Base-by-base conservation (phyloP, 1,140 invertebrate species). In the Saccostrea echinata region DNA sequence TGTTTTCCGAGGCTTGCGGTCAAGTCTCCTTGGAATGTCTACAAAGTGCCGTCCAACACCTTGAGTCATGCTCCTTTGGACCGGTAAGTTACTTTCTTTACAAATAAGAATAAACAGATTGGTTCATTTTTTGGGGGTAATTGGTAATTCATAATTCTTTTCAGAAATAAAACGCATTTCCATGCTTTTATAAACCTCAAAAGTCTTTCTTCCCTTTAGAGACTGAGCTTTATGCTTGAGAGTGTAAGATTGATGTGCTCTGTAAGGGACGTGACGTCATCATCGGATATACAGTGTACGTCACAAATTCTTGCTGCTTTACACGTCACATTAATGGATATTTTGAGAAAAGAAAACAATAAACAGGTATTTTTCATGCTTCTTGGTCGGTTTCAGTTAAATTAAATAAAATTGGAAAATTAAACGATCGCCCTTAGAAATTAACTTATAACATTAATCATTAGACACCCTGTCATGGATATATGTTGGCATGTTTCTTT, bases 1-100 rank as follows among this genome's bases (percentile, higher is more conserved):
- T 86, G 53, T 86, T 86, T 71, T 24, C 68, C 13, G 85, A 35
- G 27, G 52, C 71, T 8, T 86, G 85, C 52, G 68, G 80, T 16
- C 27, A 33, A n/a, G 27, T 71, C 11, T 52, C 85, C 6, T 68
- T 80, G 4, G 18, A 35, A 12, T 86, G 85, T 55, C 64, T 86
- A 52, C 21, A 80, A 12, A 33, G 16, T 81, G 68, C 27, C 16
- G 51, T 80, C 21, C 27, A 68, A 13, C 52, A 80, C 11, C 27
- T 52, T 55, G 51, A 53, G 21, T 53, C 43, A 1, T 86, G 85
- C 43, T 35, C 53, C 24, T 8, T 81, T 53, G 68, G 52, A 51
- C 21, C 12, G 16, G 85, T 86, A 80, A 81, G 85, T 80, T 52
- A 33, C 6, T 21, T 18, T 61, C 43, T 43, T 43, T 8, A 8